Percentiles rank a stretch among this genome's conserved stretches.
Evolutionary conservation across 2,797 vertebrate species (phyloP).

Genomic region (Chiroxiphia lanceolata): DNA sequence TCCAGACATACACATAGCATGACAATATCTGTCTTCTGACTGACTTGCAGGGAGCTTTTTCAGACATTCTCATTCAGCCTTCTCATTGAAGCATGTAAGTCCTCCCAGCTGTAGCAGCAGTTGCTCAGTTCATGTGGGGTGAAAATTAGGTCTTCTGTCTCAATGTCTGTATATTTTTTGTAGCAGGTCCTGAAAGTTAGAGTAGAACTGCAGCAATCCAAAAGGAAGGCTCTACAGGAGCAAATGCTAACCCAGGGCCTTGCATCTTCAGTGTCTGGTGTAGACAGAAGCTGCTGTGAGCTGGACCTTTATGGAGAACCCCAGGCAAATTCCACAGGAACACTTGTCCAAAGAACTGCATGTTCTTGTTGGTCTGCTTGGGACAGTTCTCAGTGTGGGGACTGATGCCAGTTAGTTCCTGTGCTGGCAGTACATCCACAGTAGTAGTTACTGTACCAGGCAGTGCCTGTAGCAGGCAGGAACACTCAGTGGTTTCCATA

Average conservation of each 20-base stretch:
- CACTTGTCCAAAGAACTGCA: neutral
- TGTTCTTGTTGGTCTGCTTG: neutral
- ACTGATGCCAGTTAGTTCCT: neutral
- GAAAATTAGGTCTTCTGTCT: neutral
- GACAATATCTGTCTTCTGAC: neutral
- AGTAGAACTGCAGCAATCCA: neutral
- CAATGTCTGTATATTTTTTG: neutral
- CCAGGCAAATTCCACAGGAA: neutral
- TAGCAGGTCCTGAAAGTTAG: neutral
- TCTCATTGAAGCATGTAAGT: neutral
- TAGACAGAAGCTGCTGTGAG: neutral
- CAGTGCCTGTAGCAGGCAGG: neutral
- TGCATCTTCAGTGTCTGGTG: neutral
- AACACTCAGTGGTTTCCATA: neutral
- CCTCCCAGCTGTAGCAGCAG: neutral
- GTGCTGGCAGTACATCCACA: neutral
- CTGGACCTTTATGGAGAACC: neutral
- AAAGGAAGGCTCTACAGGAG: neutral
- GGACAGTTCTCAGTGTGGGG: neutral
- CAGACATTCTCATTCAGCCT: neutral
- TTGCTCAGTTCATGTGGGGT: neutral
- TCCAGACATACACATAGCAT: neutral
- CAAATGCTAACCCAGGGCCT: neutral
- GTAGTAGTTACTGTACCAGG: neutral
- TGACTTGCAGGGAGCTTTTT: neutral